Base-by-base conservation (phyloP, 2,888 invertebrate genomes). In the Diarsia rubi region DNA sequence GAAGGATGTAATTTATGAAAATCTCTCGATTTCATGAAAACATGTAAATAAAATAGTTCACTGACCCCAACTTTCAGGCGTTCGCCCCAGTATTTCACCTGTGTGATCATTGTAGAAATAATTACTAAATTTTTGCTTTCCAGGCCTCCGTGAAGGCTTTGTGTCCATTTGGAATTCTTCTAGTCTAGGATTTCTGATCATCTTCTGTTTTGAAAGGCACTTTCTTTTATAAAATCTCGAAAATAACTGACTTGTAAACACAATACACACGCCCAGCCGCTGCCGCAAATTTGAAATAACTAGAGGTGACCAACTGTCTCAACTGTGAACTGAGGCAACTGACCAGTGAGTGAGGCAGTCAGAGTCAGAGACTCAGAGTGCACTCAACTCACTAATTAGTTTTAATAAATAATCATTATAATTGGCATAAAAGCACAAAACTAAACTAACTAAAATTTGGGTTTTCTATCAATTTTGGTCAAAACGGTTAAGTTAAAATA, bases 1-100 rank as follows among this genome's bases (percentile, higher is more conserved):
- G 8, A 62, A 42, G 52, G 12, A 59, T 27, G 12, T 52, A 19
- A 37, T 37, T 12, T 27, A 49, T 45, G 27, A 63, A 57, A 71
- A 14, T n/a, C n/a, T 69, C 31, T 47, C 54, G 0, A 42, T 59
- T 16, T 24, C 69, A 62, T 75, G 67, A 79, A 76, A 76, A 63
- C 47, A 70, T 2, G 62, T 57, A 76, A 74, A 69, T 69, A 64
- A 45, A 70, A 44, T 82, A 86, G 85, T 86, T 86, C 77, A 93
- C 95, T 95, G 86, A 97, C 97, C 96, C 97, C 97, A 97, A 90
- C 96, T 95, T 90, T 93, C 91, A 76, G 94, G 92, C 57, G 97
- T 96, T 86, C 97, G 93, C 81, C 97, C 97, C 75, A 97, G 90
- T 83, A 97, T 86, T 70, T 91, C 91, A 74, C 96, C 94, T 1